Evolutionary conservation across 2,888 invertebrate species (phyloP).

Genomic region (Fabriciana adippe): DNA sequence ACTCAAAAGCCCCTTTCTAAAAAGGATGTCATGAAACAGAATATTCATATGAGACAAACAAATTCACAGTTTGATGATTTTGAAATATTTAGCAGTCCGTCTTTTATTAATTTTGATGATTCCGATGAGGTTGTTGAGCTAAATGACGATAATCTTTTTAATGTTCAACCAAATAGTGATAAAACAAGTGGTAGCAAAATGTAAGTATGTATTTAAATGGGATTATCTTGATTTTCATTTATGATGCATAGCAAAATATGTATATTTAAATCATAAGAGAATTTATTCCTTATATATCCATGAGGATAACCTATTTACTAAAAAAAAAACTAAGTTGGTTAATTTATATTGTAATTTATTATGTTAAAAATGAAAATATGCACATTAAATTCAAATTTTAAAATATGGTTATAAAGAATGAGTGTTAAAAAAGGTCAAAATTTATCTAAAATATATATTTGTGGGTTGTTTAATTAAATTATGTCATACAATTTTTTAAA

Average conservation of each 20-base stretch:
- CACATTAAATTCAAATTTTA: too few relatives aligned
- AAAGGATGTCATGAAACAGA: not conserved
- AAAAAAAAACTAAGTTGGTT: too few relatives aligned
- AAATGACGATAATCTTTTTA: constrained; percentile 25
- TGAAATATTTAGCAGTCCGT: constrained; percentile 24
- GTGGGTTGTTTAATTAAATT: too few relatives aligned
- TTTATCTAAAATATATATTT: too few relatives aligned
- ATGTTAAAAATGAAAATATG: not conserved
- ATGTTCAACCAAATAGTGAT: not conserved
- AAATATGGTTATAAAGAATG: too few relatives aligned
- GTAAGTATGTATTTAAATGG: constrained; percentile 12
- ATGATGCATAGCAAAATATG: not conserved
- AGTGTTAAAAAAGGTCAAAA: too few relatives aligned
- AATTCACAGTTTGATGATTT: constrained; percentile 24
- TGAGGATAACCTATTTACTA: too few relatives aligned
- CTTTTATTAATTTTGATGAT: constrained; percentile 26
- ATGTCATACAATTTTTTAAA: too few relatives aligned
- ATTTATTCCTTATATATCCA: too few relatives aligned
- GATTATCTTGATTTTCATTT: not conserved
- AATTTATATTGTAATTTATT: not conserved
- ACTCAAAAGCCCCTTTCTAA: not conserved
- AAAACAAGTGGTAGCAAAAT: constrained; percentile 8
- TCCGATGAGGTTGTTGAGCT: constrained; percentile 20
- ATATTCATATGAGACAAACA: not conserved
- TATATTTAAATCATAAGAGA: too few relatives aligned